phyloP scores from a whole-genome alignment of 2,797 vertebrate genomes.

The Tauraco hartlaubi region DNA sequence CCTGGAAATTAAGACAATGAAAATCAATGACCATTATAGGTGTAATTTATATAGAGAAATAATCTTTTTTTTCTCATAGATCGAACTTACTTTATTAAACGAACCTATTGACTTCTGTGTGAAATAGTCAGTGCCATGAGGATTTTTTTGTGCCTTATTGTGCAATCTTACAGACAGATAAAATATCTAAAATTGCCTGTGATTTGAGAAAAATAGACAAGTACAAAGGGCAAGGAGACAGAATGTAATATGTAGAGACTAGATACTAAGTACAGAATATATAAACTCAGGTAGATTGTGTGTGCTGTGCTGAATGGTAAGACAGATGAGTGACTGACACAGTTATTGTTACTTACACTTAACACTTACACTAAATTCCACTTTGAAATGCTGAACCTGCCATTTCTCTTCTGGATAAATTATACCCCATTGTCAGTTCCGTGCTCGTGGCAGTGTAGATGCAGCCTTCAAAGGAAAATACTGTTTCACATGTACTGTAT shows the following conservation, averaged over 20 bases:
- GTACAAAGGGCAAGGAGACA: not conserved
- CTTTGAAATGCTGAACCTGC: conserved; percentile 10
- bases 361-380: not conserved
- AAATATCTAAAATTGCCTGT: not conserved
- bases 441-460: not conserved
- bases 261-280: not conserved
- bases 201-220: not conserved
- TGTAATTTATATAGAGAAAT: not conserved
- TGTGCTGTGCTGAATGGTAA: not conserved
- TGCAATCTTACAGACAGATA: not conserved
- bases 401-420: conserved; percentile 5
- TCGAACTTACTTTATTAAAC: not conserved
- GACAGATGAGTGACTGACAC: not conserved
- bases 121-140: not conserved
- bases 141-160: not conserved
- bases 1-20: not conserved
- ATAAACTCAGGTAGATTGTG: not conserved
- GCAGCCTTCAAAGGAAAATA: conserved; percentile 12
- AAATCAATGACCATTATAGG: not conserved
- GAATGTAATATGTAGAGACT: not conserved
- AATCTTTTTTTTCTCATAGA: rapidly evolving
- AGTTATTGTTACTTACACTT: not conserved
- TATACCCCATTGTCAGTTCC: not conserved
- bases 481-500: not conserved
- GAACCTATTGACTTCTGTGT: not conserved